Evolutionary conservation across 1,140 invertebrate species (phyloP).

Genomic region (Phthorimaea operculella): DNA sequence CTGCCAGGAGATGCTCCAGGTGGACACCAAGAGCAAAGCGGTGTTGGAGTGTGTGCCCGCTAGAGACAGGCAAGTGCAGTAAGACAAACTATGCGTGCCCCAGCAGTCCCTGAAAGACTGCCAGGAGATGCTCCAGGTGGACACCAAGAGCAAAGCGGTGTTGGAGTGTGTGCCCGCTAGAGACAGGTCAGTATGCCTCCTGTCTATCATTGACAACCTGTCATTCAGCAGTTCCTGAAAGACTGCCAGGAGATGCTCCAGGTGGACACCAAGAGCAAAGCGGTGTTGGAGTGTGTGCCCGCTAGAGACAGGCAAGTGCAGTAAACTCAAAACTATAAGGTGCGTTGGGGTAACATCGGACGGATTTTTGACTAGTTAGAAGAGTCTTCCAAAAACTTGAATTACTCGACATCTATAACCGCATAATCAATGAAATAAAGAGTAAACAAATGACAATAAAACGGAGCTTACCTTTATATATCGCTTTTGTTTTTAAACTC

Average conservation of each 20-base stretch:
- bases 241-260: constrained; percentile 74
- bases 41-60: constrained; percentile 74
- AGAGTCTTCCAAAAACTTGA: no score
- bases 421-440: no score
- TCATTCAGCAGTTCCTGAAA: constrained; percentile 71
- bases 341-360: no score
- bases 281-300: constrained; percentile 72
- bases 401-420: no score
- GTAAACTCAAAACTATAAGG: no score
- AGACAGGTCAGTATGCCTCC: constrained; percentile 71
- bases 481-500: no score
- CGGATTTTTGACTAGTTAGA: no score
- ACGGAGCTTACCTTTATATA: no score
- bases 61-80: constrained; percentile 70
- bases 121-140: constrained; percentile 72
- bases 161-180: constrained; percentile 75
- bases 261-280: constrained; percentile 72
- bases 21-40: constrained; percentile 72
- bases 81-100: constrained; percentile 79
- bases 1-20: constrained; percentile 74
- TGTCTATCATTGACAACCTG: constrained; percentile 72
- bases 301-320: constrained; percentile 72
- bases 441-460: no score
- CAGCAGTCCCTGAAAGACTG: constrained; percentile 71
- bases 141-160: constrained; percentile 70